Evolutionary conservation across 2,797 vertebrate species (phyloP).

Genomic region (Hippoglossus hippoglossus): DNA sequence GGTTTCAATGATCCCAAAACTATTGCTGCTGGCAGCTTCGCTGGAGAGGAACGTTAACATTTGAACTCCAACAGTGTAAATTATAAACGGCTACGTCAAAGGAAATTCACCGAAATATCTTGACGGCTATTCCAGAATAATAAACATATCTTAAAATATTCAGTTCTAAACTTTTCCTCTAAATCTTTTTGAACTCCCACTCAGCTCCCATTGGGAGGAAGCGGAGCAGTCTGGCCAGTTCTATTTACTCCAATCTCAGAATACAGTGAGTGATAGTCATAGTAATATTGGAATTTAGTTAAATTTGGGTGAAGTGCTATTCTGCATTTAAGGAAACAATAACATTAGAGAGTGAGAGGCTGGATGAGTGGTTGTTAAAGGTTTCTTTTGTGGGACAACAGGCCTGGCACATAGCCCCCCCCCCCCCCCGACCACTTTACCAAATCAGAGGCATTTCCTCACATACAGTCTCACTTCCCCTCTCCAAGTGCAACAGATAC

Average conservation of each 20-base stretch:
- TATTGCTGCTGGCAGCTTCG: not conserved
- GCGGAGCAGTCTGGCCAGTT: constrained; percentile 40
- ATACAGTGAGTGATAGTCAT: constrained; percentile 18
- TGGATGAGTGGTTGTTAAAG: not conserved
- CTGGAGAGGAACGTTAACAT: not conserved
- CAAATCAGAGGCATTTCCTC: not conserved
- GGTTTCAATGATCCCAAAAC: not conserved
- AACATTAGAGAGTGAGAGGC: not conserved
- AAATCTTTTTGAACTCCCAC: constrained; percentile 64
- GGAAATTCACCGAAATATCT: constrained; percentile 54
- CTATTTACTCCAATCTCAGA: constrained; percentile 50
- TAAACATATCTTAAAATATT: constrained; percentile 66
- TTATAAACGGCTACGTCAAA: constrained; percentile 35
- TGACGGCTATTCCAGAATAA: constrained; percentile 54
- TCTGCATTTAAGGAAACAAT: constrained; percentile 9
- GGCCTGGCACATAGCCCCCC: not conserved
- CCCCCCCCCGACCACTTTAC: not conserved
- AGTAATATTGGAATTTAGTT: constrained; percentile 4
- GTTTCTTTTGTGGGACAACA: constrained; percentile 1
- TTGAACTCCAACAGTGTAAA: not conserved
- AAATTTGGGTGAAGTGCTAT: constrained; percentile 3
- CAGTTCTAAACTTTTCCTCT: constrained; percentile 31
- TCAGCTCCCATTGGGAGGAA: constrained; percentile 61
- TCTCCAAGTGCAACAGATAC: not conserved
- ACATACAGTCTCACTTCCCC: not conserved